A percentile compares a stretch with the other conserved stretches of the same genome.
These are phyloP conservation scores for Enteromius thamalakanensis DNA, from an alignment of 2,797 vertebrate genomes.

Conservation along the genomic window DNA sequence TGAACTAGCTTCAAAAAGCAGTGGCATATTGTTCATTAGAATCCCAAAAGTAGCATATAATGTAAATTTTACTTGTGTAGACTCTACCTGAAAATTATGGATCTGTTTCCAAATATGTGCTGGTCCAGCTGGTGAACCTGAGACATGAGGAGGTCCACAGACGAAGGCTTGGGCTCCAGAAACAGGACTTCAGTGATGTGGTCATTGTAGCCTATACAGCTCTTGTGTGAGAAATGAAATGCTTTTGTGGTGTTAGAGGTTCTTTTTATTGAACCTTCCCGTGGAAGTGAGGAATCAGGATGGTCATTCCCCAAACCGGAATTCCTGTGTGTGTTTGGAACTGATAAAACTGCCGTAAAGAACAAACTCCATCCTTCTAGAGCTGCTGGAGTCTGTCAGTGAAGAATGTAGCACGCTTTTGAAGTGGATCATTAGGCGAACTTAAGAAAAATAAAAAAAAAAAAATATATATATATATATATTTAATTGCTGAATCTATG, in stretches of 20 bases:
- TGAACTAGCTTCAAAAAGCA: neutral
- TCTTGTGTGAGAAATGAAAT: slow-evolving; percentile 65
- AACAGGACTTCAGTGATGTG: neutral
- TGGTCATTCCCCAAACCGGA: slow-evolving; percentile 86
- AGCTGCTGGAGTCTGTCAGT: slow-evolving; percentile 4
- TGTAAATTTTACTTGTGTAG: neutral
- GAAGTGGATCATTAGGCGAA: neutral
- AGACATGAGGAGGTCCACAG: slow-evolving; percentile 23
- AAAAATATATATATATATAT: too few relatives aligned
- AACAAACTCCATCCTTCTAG: slow-evolving; percentile 70
- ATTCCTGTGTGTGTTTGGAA: slow-evolving; percentile 85
- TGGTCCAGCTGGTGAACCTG: neutral
- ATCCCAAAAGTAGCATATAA: neutral
- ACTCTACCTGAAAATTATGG: slow-evolving; percentile 20
- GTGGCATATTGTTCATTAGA: neutral
- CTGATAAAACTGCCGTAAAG: slow-evolving; percentile 81
- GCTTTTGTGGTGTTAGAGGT: slow-evolving; percentile 71
- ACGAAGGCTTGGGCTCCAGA: neutral
- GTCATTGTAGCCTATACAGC: neutral
- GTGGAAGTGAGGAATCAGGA: slow-evolving; percentile 83
- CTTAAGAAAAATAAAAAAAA: neutral
- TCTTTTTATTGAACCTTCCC: slow-evolving; percentile 86
- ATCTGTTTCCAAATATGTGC: neutral
- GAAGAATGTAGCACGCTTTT: neutral
- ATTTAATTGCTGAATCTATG: neutral